These are phyloP conservation scores for Monarcha castaneiventris DNA, from an alignment of 2,113 vertebrate genomes.

Conservation along the genomic window DNA sequence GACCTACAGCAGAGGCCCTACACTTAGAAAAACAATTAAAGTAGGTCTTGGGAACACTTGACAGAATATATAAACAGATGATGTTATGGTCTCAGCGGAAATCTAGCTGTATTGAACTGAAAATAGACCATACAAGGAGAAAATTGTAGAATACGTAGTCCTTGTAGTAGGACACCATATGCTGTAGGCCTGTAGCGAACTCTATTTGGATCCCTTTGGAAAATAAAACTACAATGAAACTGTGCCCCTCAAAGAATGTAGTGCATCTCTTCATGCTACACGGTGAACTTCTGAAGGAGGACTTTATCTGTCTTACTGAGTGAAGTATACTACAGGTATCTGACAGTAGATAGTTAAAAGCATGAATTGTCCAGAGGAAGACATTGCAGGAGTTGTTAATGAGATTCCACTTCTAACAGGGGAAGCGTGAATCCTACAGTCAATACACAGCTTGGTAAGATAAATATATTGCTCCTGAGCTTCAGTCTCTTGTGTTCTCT, in stretches of 20 bases:
- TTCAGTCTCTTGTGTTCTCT: background rate
- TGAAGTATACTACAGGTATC: background rate
- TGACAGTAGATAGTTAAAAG: background rate
- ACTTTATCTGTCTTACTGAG: background rate
- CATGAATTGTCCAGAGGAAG: background rate
- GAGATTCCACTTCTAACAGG: background rate
- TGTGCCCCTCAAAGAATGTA: background rate
- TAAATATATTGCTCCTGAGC: accelerated
- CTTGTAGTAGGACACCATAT: background rate
- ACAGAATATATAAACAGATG: conserved; percentile 45
- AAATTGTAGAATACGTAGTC: background rate
- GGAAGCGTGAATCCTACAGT: accelerated
- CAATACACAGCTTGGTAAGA: background rate
- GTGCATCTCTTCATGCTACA: background rate
- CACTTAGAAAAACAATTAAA: conserved; percentile 54
- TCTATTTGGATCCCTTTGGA: background rate
- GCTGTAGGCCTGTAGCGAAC: background rate
- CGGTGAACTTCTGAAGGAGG: background rate
- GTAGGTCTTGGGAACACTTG: conserved; percentile 46
- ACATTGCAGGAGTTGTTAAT: background rate
- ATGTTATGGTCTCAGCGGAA: conserved; percentile 53
- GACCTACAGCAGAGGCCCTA: conserved; percentile 53
- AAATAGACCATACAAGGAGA: conserved; percentile 50
- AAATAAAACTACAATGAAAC: background rate
- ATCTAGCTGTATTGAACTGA: conserved; percentile 30